Base-by-base conservation (phyloP, 2,888 invertebrate species). In the Chelonus formosanus region DNA sequence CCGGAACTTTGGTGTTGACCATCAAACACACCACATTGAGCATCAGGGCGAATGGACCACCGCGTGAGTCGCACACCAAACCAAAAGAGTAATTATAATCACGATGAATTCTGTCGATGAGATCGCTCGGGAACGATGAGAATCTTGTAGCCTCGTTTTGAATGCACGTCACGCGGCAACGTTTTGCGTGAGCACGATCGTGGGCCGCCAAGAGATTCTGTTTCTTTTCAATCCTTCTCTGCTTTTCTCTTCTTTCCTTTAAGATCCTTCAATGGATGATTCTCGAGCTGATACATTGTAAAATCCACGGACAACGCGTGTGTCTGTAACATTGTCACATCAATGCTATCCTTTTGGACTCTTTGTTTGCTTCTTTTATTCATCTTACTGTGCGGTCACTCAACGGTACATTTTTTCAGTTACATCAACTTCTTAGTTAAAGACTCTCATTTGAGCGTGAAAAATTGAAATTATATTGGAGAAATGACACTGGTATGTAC, bases 131-230 rank as follows among this genome's bases (percentile, higher is more conserved):
- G 60, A 50, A 59, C 65, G 69, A 67, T 71, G 67, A 61, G 61
- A 70, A 68, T 71, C 71, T 64, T 67, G 67, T 70, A 66, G 67
- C 69, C 67, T 64, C 65, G 70, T 78, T 79, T 73, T 76, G 75
- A 76, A 79, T 80, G 80, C 79, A 61, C 74, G 76, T 80, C 79
- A 80, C 80, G 79, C 78, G 78, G 76, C 75, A 67, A 69, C 76
- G 76, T 80, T 79, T 78, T 79, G 76, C 77, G 77, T 76, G 78
- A 75, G 76, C 74, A 78, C 77, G 73, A 59, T 68, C 71, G 71
- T 58, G 67, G 70, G 60, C 60, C 65, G 63, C 65, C 69, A 65
- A 63, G 67, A 47, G 10, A 10, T 44, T 44, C 44, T 32, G 36
- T 8, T 45, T 31, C 36, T 20, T 10, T 50, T 48, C 34, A 34